These are phyloP conservation scores for Horisme vitalbata DNA, from an alignment of 2,888 invertebrate genomes.

Conservation along the genomic window DNA sequence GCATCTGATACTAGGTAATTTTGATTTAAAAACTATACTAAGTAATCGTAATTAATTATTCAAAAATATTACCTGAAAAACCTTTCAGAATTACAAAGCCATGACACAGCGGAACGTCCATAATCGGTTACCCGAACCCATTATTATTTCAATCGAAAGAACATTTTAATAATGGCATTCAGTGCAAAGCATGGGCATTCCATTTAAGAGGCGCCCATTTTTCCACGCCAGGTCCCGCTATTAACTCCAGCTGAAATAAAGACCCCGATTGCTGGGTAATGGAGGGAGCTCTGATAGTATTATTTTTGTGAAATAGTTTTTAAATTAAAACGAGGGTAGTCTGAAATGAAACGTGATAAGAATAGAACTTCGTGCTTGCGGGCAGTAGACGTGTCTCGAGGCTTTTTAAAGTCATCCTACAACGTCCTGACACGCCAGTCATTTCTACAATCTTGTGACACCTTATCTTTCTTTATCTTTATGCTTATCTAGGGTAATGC, in stretches of 20 bases:
- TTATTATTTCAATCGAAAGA: conserved; percentile 58
- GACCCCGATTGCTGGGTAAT: conserved; percentile 57
- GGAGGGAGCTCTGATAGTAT: conserved; percentile 40
- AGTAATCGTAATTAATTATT: no score
- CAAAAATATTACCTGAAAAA: not conserved
- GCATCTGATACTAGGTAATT: no score
- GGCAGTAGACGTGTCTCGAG: not conserved
- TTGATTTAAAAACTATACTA: no score
- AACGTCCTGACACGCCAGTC: not conserved
- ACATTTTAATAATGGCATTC: conserved; percentile 62
- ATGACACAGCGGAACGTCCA: conserved; percentile 35
- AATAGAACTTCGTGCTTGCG: conserved; percentile 2
- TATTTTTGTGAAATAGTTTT: conserved; percentile 34
- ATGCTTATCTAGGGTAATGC: no score
- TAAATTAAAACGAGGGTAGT: conserved; percentile 22
- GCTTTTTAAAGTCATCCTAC: not conserved
- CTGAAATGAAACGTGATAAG: conserved; percentile 4
- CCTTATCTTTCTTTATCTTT: no score
- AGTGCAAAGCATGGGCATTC: conserved; percentile 42
- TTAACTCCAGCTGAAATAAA: conserved; percentile 55
- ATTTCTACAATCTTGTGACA: not conserved
- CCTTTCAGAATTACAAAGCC: conserved; percentile 2
- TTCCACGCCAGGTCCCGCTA: conserved; percentile 51
- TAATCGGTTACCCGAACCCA: conserved; percentile 43
- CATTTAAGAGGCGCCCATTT: conserved; percentile 56